phyloP scores from a whole-genome alignment of 2,797 vertebrate genomes.

The Pogoniulus pusillus region DNA sequence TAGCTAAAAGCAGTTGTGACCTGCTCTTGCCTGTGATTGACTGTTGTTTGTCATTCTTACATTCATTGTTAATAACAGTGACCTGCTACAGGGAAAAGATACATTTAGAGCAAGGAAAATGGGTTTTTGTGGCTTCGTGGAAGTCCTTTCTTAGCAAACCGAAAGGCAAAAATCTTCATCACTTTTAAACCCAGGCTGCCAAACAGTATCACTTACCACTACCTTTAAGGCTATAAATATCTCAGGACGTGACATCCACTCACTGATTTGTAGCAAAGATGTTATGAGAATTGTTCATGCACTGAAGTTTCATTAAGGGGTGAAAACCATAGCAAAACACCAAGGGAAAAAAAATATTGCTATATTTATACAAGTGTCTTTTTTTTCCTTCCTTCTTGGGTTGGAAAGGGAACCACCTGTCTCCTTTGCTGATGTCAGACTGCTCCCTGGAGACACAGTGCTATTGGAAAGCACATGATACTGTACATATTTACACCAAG shows the following conservation, averaged over 20 bases:
- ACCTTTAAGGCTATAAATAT: conserved; percentile 54
- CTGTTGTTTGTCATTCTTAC: conserved; percentile 60
- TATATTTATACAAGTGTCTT: conserved; percentile 70
- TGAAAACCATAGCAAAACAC: conserved; percentile 60
- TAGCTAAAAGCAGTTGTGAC: conserved; percentile 64
- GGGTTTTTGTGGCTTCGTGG: conserved; percentile 25
- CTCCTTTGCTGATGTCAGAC: conserved; percentile 74
- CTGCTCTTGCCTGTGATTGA: conserved; percentile 41
- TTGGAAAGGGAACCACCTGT: conserved; percentile 78
- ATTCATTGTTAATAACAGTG: conserved; percentile 49
- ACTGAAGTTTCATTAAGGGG: conserved; percentile 68
- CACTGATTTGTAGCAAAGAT: conserved; percentile 53
- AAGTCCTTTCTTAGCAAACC: conserved; percentile 13
- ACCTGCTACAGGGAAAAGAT: conserved; percentile 41
- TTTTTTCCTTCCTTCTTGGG: conserved; percentile 1
- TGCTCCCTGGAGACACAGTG: conserved; percentile 72
- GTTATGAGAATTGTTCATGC: conserved; percentile 55
- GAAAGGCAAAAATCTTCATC: conserved; percentile 26
- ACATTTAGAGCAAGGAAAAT: conserved; percentile 44
- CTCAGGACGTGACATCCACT: conserved; percentile 44
- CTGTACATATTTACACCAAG: conserved; percentile 76
- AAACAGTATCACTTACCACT: conserved; percentile 35
- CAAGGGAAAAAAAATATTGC: conserved; percentile 64
- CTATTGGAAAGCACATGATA: conserved; percentile 74
- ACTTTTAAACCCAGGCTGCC: conserved; percentile 32